phyloP scores from a whole-genome alignment of 2,797 vertebrate genomes.

The Danio choprae region DNA sequence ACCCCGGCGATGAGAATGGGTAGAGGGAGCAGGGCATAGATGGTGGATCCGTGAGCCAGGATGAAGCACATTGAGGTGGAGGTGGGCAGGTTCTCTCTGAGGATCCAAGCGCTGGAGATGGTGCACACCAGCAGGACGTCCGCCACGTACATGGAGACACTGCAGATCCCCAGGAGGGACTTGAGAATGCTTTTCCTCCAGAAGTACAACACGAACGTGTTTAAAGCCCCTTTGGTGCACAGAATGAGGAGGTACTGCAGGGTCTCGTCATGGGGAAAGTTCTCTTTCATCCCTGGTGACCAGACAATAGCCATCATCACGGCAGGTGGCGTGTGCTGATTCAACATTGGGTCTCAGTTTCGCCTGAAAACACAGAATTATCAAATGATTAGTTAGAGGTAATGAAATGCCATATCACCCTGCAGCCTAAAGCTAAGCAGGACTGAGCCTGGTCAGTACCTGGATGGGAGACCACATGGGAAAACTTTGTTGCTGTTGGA shows the following conservation, averaged over 20 bases:
- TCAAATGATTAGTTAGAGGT: neutral
- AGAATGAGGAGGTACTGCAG: conserved; percentile 65
- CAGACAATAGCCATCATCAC: conserved; percentile 71
- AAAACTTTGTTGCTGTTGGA: no score
- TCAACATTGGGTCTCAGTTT: neutral
- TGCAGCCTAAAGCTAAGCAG: neutral
- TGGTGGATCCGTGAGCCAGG: conserved; percentile 64
- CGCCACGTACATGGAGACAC: conserved; percentile 68
- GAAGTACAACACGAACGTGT: conserved; percentile 53
- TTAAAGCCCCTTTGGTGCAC: conserved; percentile 71
- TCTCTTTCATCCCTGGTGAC: conserved; percentile 9
- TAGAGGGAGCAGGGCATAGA: conserved; percentile 69
- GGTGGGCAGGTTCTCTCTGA: conserved; percentile 21
- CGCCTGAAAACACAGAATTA: neutral
- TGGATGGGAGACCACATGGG: no score
- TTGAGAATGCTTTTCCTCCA: conserved; percentile 50
- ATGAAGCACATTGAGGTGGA: conserved; percentile 62
- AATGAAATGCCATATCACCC: no score
- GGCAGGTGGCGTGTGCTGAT: neutral
- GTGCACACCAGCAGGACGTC: conserved; percentile 62
- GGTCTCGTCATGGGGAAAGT: conserved; percentile 52
- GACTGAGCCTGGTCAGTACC: no score
- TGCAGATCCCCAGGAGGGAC: conserved; percentile 67
- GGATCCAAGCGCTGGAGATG: conserved; percentile 55
- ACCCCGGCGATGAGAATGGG: conserved; percentile 68